A percentile compares a stretch with the other conserved stretches of the same genome.
Evolutionary conservation across 2,113 vertebrate species (phyloP).

Genomic region (Panthera tigris): DNA sequence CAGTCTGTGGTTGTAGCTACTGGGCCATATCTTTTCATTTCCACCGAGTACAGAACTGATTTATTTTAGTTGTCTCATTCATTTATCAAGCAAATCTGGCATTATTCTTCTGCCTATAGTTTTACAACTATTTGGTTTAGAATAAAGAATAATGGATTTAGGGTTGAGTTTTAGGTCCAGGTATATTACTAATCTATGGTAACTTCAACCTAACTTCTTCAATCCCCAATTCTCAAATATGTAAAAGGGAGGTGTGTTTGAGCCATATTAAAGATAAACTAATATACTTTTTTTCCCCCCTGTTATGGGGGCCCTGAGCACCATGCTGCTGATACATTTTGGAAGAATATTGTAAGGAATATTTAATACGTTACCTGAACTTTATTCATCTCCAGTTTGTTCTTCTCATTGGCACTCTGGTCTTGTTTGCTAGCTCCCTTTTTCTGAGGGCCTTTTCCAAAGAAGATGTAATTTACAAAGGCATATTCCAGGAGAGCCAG

Average conservation of each 20-base stretch:
- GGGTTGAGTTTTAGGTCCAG: not conserved
- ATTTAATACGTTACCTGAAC: constrained; percentile 83
- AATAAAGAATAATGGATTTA: not conserved
- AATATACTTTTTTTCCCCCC: not conserved
- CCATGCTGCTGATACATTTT: not conserved
- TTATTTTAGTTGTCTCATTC: not conserved
- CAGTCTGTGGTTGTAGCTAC: not conserved
- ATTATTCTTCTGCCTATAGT: not conserved
- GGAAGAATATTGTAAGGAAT: not conserved
- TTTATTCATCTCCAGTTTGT: constrained; percentile 86
- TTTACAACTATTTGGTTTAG: not conserved
- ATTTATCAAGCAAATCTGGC: not conserved
- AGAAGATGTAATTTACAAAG: constrained; percentile 98
- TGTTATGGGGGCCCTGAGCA: not conserved
- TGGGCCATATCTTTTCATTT: not conserved
- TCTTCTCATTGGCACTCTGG: constrained; percentile 85
- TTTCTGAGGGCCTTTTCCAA: constrained; percentile 95
- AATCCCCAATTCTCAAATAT: not conserved
- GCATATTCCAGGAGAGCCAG: constrained; percentile 95
- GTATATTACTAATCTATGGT: not conserved
- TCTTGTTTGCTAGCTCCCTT: constrained; percentile 90
- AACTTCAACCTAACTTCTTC: not conserved
- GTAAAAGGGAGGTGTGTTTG: not conserved
- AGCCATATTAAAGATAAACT: not conserved
- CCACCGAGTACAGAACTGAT: not conserved